Evolutionary conservation across 2,888 invertebrate genomes (phyloP).

Genomic region (Drosophila infuscata): DNA sequence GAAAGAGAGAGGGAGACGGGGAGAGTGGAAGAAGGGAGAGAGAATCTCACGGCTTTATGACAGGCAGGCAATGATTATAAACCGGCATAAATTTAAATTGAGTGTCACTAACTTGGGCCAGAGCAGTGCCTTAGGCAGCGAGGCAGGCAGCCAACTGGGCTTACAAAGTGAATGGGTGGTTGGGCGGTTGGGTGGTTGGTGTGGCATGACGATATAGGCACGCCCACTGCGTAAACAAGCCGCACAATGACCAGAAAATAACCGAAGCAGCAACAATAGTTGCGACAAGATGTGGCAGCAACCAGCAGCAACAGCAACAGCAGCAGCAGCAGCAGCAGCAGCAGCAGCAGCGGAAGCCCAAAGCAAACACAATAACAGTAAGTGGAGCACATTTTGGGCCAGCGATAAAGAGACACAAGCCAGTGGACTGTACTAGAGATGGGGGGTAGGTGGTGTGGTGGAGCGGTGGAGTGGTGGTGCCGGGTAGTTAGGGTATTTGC

Average conservation of each 20-base stretch:
- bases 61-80: slow-evolving; percentile 69
- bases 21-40: background rate
- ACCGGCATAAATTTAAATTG: slow-evolving; percentile 74
- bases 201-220: slow-evolving; percentile 3
- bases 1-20: background rate
- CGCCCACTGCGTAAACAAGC: slow-evolving; percentile 69
- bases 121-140: slow-evolving; percentile 41
- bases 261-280: slow-evolving; percentile 61
- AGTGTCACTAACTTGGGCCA: slow-evolving; percentile 68
- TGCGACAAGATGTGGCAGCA: slow-evolving; percentile 57
- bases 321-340: slow-evolving; percentile 2
- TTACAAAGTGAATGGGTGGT: slow-evolving; percentile 8
- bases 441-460: background rate
- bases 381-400: slow-evolving; percentile 56
- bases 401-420: slow-evolving; percentile 31
- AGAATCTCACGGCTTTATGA: slow-evolving; percentile 56
- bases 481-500: slow-evolving; percentile 9
- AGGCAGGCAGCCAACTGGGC: slow-evolving; percentile 9
- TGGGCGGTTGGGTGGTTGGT: background rate
- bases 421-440: background rate
- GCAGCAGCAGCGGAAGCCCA: slow-evolving; percentile 48
- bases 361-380: slow-evolving; percentile 71
- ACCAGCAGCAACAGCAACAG: slow-evolving; percentile 10
- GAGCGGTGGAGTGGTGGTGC: background rate
- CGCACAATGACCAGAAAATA: slow-evolving; percentile 71